Percentiles rank a stretch among this genome's conserved stretches.
Conservation (phyloP, 2,113 vertebrate genomes). For the Solea solea region DNA sequence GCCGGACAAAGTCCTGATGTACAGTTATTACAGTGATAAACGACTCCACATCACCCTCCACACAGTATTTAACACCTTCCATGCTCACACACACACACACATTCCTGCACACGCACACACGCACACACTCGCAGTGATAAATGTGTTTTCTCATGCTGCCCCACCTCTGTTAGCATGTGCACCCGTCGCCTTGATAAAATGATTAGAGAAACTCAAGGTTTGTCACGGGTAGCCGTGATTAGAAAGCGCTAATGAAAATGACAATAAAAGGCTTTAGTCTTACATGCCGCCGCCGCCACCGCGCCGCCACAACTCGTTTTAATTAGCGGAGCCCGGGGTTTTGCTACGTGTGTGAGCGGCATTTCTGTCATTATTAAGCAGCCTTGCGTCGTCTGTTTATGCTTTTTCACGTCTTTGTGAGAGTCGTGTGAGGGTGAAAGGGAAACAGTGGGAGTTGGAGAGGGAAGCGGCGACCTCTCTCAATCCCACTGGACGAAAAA, state of each 20-base stretch:
- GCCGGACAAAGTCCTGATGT: slow-evolving; percentile 75
- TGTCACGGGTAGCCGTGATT: slow-evolving; percentile 78
- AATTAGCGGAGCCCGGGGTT: slow-evolving; percentile 52
- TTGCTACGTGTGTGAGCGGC: slow-evolving; percentile 47
- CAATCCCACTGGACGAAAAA: neutral
- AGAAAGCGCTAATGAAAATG: slow-evolving; percentile 77
- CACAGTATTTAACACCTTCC: slow-evolving; percentile 60
- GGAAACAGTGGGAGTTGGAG: slow-evolving; percentile 8
- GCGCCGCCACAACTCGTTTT: slow-evolving; percentile 54
- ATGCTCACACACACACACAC: slow-evolving; percentile 25
- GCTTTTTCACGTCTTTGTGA: slow-evolving; percentile 55
- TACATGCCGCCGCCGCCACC: slow-evolving; percentile 34
- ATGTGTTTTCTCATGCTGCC: slow-evolving; percentile 75
- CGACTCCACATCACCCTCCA: slow-evolving; percentile 54
- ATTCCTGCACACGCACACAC: slow-evolving; percentile 17
- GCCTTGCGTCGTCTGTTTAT: slow-evolving; percentile 47
- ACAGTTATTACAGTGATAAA: slow-evolving; percentile 81
- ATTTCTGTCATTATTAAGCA: slow-evolving; percentile 60
- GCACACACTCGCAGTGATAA: slow-evolving; percentile 49
- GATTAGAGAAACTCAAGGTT: slow-evolving; percentile 80
- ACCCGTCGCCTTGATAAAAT: slow-evolving; percentile 77
- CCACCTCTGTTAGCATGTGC: slow-evolving; percentile 75
- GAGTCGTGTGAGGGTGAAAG: slow-evolving; percentile 9
- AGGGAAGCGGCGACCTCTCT: neutral
- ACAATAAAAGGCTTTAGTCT: slow-evolving; percentile 66